Evolutionary conservation across 2,113 vertebrate genomes (phyloP).

Genomic region (Calonectris borealis): DNA sequence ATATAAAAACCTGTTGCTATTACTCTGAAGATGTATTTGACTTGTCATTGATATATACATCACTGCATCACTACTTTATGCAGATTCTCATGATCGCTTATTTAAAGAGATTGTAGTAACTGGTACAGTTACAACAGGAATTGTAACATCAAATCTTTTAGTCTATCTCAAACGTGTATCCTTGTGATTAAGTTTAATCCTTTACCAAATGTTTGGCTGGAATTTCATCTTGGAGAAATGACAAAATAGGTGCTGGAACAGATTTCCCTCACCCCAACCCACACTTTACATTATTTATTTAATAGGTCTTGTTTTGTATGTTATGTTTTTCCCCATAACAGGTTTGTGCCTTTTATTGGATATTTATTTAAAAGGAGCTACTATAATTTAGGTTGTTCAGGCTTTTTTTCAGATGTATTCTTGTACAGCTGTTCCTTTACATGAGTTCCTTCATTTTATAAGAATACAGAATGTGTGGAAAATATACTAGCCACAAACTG

Average conservation of each 20-base stretch:
- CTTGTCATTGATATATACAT: conserved; percentile 21
- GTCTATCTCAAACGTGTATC: neutral
- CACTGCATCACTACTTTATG: neutral
- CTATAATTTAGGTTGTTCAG: neutral
- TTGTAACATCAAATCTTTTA: neutral
- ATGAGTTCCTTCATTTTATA: conserved; percentile 26
- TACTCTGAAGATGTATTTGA: conserved; percentile 33
- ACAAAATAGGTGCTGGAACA: conserved; percentile 52
- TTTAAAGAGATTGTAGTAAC: conserved; percentile 44
- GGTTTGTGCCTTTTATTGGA: conserved; percentile 65
- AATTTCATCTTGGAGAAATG: conserved; percentile 15
- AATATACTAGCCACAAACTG: neutral
- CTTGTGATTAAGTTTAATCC: neutral
- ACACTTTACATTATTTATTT: conserved; percentile 50
- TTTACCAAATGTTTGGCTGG: conserved; percentile 20
- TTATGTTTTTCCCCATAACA: conserved; percentile 22
- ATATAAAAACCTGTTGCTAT: conserved; percentile 33
- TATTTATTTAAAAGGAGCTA: conserved; percentile 65
- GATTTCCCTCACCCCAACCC: neutral
- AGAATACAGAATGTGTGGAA: conserved; percentile 12
- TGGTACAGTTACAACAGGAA: conserved; percentile 8
- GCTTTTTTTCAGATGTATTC: conserved; percentile 18
- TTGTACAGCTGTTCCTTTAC: conserved; percentile 43
- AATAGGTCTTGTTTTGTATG: conserved; percentile 32
- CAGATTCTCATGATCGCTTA: neutral